Percentiles rank a stretch among this genome's conserved stretches.
Conservation (phyloP, 2,888 invertebrate species). For the Oscheius sp. region DNA sequence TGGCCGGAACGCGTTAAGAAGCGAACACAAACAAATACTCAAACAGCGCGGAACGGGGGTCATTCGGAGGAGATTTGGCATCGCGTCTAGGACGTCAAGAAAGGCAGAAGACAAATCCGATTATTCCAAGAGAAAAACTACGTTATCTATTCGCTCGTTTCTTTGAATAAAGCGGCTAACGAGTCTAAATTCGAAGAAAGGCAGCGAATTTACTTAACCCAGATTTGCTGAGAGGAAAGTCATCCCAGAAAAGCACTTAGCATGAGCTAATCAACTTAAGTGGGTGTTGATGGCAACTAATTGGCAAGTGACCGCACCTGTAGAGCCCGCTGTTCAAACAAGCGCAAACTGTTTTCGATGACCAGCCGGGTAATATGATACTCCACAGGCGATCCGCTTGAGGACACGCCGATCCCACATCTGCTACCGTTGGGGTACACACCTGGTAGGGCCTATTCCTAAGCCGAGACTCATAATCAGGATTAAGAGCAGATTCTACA, state of each 20-base stretch:
- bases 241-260: too few species aligned
- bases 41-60: slow-evolving; percentile 20
- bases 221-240: too few species aligned
- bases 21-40: slow-evolving; percentile 31
- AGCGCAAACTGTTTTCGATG: slow-evolving; percentile 31
- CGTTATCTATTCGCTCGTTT: slow-evolving; percentile 8
- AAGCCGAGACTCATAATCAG: neutral
- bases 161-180: neutral
- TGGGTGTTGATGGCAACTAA: slow-evolving; percentile 26
- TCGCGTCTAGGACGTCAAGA: slow-evolving; percentile 11
- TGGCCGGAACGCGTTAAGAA: slow-evolving; percentile 29
- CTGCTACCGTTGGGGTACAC: slow-evolving; percentile 8
- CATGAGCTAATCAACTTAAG: slow-evolving; percentile 4
- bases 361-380: slow-evolving; percentile 25
- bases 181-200: too few species aligned
- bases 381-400: slow-evolving; percentile 26
- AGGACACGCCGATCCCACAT: slow-evolving; percentile 30
- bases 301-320: slow-evolving; percentile 30
- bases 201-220: too few species aligned
- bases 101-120: slow-evolving; percentile 12
- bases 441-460: slow-evolving; percentile 4
- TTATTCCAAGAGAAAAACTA: neutral
- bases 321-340: slow-evolving; percentile 30
- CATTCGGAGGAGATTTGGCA: slow-evolving; percentile 14
- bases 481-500: neutral